Conservation (phyloP, 2,797 vertebrate species). For the Pangasius larnaudii region DNA sequence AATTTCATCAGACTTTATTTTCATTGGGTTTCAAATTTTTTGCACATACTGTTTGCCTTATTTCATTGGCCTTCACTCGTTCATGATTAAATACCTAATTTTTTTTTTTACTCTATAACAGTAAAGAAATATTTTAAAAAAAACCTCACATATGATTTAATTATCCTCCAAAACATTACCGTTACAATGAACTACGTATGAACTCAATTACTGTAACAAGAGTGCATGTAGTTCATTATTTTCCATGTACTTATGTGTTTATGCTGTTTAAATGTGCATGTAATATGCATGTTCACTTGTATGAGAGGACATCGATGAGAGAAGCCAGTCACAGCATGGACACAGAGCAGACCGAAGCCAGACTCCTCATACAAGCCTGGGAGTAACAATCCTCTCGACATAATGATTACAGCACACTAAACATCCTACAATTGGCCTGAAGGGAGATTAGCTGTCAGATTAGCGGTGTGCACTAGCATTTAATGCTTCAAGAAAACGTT, state of each 20-base stretch:
- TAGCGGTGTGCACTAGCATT: not conserved
- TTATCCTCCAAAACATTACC: not conserved
- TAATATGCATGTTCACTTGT: not conserved
- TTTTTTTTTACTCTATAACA: not conserved
- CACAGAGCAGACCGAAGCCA: constrained; percentile 4
- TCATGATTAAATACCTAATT: not conserved
- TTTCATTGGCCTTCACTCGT: not conserved
- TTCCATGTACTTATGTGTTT: not conserved
- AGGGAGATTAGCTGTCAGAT: constrained; percentile 4
- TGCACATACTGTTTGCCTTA: not conserved
- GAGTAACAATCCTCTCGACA: constrained; percentile 6
- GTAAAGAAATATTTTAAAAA: not conserved
- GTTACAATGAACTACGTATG: not conserved
- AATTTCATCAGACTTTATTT: not conserved
- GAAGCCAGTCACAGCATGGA: not conserved
- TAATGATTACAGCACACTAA: not conserved
- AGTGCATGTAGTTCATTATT: not conserved
- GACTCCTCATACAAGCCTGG: not conserved
- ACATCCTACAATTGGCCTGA: not conserved
- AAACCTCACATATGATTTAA: not conserved
- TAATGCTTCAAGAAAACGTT: not conserved
- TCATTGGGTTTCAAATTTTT: not conserved
- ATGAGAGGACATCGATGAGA: not conserved
- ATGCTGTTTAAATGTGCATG: not conserved
- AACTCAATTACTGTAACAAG: not conserved